Base-by-base conservation (phyloP, 1,140 invertebrate species). In the Tribolium castaneum region DNA sequence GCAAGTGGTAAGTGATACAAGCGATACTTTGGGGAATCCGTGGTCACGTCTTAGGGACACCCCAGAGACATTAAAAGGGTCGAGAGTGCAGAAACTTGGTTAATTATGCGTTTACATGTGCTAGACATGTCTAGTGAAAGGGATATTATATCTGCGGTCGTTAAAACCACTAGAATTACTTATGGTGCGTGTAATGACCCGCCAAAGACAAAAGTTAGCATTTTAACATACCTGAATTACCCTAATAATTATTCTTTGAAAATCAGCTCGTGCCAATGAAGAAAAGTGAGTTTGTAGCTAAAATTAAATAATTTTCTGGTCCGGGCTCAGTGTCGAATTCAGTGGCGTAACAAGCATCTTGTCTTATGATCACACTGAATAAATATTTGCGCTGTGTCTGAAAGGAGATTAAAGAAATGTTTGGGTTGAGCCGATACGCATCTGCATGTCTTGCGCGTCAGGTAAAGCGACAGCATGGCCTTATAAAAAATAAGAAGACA, bases 1-100 rank as follows among this genome's bases (percentile, higher is more conserved):
- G 76, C 70, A 74, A 71, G 75, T 78, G 70, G 80, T 81, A 81
- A 81, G 77, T 81, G 80, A 81, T 80, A 81, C 80, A 81, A 81
- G 78, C 79, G 80, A 81, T 81, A 80, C 80, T 80, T 80, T 14
- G 12, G 80, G 78, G 80, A 81, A 78, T 81, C 72, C 79, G 72
- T 52, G 80, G 80, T 81, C 80, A 81, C 80, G 80, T 81, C 78
- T 81, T 77, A 45, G 78, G 80, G 50, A 62, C 78, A 75, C 73
- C 78, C 74, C 74, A 74, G 66, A 62, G 78, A 81, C 78, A 81
- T 81, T 81, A 80, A 80, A 75, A 72, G 76, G 76, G 80, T 73
- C 70, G 54, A 70, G 77, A 13, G 54, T 74, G 78, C 71, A 78
- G 62, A 77, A 77, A 80, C 78, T 79, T 79, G 54, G 72, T 80